phyloP scores from a whole-genome alignment of 2,113 vertebrate species.

The Lepus timidus region DNA sequence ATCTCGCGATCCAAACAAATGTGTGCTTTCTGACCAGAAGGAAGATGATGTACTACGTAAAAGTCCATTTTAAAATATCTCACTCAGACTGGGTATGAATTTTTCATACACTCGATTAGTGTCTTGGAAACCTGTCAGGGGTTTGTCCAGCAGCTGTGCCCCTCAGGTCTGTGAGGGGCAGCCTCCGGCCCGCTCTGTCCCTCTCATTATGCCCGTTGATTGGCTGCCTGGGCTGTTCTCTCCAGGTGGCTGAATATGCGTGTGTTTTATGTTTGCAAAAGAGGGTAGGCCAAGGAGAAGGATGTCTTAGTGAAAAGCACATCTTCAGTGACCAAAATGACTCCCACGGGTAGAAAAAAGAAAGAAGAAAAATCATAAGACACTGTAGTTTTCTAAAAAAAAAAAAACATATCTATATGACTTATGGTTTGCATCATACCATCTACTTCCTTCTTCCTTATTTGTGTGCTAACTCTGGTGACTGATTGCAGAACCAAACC shows the following conservation, averaged over 20 bases:
- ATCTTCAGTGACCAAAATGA: background rate
- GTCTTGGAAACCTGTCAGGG: background rate
- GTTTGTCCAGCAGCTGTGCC: background rate
- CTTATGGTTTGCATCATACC: background rate
- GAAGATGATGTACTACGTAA: background rate
- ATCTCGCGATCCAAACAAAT: background rate
- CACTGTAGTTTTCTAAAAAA: background rate
- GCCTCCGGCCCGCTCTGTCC: background rate
- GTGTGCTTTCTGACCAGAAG: background rate
- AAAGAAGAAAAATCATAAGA: background rate
- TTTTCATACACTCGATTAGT: background rate
- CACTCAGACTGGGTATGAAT: background rate
- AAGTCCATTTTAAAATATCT: background rate
- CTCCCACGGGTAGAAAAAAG: background rate
- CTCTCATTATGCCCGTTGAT: background rate
- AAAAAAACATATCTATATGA: background rate
- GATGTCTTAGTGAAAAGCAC: background rate
- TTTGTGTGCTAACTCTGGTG: background rate
- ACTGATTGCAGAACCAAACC: background rate
- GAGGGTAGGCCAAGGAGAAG: background rate
- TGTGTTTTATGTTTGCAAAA: background rate
- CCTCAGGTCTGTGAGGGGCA: background rate
- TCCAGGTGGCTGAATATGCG: background rate
- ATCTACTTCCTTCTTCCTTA: background rate
- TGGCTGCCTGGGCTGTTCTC: too few species aligned